A percentile compares a stretch with the other conserved stretches of the same genome.
Evolutionary conservation across 2,797 vertebrate genomes (phyloP).

Genomic region (Propithecus perrieri): DNA sequence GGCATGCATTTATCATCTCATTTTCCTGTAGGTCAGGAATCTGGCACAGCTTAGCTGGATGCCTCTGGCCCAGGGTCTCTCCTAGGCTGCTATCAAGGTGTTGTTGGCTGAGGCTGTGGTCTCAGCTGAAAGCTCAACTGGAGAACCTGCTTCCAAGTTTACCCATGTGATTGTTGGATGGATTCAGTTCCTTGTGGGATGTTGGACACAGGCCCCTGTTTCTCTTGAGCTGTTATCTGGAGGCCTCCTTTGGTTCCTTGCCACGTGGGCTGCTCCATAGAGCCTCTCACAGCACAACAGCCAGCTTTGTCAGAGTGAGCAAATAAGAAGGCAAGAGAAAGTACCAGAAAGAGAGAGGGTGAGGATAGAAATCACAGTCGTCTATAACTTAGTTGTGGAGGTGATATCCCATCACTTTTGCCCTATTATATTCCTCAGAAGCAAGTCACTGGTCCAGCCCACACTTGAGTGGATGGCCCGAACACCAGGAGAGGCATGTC

Average conservation of each 20-base stretch:
- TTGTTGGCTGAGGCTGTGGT: neutral
- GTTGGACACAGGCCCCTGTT: neutral
- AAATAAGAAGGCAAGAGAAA: neutral
- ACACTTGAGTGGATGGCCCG: neutral
- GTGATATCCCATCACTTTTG: neutral
- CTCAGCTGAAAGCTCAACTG: neutral
- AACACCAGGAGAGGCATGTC: neutral
- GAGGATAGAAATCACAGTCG: neutral
- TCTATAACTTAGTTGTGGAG: neutral
- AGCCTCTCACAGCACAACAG: neutral
- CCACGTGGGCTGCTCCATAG: neutral
- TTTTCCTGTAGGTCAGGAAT: neutral
- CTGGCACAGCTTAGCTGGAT: neutral
- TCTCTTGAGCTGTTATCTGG: neutral
- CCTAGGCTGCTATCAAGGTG: neutral
- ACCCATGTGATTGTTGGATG: neutral
- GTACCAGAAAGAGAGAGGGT: neutral
- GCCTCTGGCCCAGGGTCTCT: neutral
- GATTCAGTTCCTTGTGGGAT: neutral
- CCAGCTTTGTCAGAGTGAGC: neutral
- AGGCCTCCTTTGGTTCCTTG: neutral
- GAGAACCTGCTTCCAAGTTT: neutral
- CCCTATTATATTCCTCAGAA: neutral
- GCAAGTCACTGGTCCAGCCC: neutral
- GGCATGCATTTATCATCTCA: neutral